A percentile compares a stretch with the other conserved stretches of the same genome.
Evolutionary conservation across 1,140 invertebrate genomes (phyloP).

Genomic region (Ceratoteleas bidentatus): DNA sequence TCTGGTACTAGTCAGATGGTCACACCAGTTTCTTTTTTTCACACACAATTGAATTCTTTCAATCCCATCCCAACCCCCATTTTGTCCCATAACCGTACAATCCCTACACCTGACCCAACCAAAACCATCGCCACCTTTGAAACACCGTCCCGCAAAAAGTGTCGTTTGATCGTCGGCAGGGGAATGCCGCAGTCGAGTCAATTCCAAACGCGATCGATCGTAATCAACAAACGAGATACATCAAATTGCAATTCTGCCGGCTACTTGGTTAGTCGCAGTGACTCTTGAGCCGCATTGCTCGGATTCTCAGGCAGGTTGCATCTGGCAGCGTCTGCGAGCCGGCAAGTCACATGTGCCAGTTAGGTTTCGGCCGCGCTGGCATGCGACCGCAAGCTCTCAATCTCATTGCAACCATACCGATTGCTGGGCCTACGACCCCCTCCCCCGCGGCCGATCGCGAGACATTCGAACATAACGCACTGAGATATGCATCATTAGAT

Average conservation of each 20-base stretch:
- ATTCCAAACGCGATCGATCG: constrained; percentile 37
- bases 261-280: constrained; percentile 62
- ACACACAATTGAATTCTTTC: no score
- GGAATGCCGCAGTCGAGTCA: constrained; percentile 15
- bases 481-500: constrained; percentile 79
- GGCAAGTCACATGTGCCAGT: constrained; percentile 73
- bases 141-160: no score
- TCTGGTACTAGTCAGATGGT: no score
- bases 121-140: no score
- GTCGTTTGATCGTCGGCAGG: no score
- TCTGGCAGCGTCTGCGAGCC: constrained; percentile 68
- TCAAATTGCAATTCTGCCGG: constrained; percentile 48
- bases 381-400: constrained; percentile 79
- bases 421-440: constrained; percentile 45
- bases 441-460: constrained; percentile 64
- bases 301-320: constrained; percentile 72
- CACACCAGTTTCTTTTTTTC: no score
- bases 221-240: constrained; percentile 61
- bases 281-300: constrained; percentile 76
- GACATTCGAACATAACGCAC: constrained; percentile 78
- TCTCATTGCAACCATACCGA: constrained; percentile 76
- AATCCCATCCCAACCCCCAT: no score
- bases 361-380: constrained; percentile 76
- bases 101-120: no score
- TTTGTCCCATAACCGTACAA: no score